phyloP scores from a whole-genome alignment of 2,113 vertebrate genomes.

The Gasterosteus nipponicus region DNA sequence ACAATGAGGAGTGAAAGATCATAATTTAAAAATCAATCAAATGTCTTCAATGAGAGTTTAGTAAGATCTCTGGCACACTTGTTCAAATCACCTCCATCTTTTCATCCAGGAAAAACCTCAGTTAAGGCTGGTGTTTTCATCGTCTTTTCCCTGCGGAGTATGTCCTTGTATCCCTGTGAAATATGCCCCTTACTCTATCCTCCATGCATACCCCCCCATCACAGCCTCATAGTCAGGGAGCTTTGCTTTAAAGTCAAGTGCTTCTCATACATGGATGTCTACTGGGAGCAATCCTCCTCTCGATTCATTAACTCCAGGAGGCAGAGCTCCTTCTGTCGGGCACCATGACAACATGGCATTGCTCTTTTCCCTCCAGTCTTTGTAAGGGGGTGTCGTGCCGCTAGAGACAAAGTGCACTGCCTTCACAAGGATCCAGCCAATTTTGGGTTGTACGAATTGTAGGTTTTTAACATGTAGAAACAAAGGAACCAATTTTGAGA shows the following conservation, averaged over 20 bases:
- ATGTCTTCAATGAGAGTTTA: slow-evolving; percentile 21
- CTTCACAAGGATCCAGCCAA: slow-evolving; percentile 54
- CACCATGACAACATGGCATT: slow-evolving; percentile 76
- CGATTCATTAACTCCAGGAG: slow-evolving; percentile 73
- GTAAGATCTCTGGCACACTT: slow-evolving; percentile 8
- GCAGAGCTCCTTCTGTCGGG: slow-evolving; percentile 65
- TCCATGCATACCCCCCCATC: slow-evolving; percentile 16
- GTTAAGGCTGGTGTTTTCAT: slow-evolving; percentile 24
- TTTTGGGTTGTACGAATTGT: slow-evolving; percentile 56
- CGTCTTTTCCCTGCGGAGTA: slow-evolving; percentile 33
- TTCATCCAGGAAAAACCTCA: slow-evolving; percentile 1
- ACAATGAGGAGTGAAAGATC: slow-evolving; percentile 30
- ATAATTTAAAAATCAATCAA: slow-evolving; percentile 26
- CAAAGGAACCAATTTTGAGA: slow-evolving; percentile 4
- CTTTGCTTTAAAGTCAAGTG: slow-evolving; percentile 73
- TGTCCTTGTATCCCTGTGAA: slow-evolving; percentile 34
- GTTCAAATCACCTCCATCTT: slow-evolving; percentile 11
- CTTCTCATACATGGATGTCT: slow-evolving; percentile 64
- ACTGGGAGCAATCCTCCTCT: slow-evolving; percentile 71
- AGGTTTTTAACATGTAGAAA: slow-evolving; percentile 37
- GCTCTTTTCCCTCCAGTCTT: slow-evolving; percentile 63
- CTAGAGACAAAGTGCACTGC: slow-evolving; percentile 55
- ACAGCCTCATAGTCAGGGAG: slow-evolving; percentile 42
- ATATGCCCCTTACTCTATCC: slow-evolving; percentile 33
- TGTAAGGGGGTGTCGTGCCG: slow-evolving; percentile 45